phyloP scores from a whole-genome alignment of 2,113 vertebrate species.

The Lepus americanus region DNA sequence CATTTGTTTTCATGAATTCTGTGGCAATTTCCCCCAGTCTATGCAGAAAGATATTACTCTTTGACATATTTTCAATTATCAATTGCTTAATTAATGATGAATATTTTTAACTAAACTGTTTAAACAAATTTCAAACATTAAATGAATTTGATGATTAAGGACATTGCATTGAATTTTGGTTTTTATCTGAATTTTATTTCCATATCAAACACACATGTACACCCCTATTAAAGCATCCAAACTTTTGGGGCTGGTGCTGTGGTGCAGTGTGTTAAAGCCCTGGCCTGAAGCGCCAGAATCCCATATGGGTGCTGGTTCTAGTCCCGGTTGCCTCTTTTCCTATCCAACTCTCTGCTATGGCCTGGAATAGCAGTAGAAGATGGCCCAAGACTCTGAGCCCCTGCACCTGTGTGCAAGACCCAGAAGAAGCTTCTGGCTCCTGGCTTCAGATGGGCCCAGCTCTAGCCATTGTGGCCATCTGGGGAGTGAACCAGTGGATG shows the following conservation, averaged over 20 bases:
- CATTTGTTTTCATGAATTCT: not conserved
- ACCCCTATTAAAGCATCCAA: not conserved
- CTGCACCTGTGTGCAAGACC: too few species aligned
- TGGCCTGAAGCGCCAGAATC: too few species aligned
- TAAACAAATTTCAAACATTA: not conserved
- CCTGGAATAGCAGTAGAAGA: too few species aligned
- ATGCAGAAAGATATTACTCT: not conserved
- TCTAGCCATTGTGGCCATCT: too few species aligned
- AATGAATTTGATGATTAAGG: not conserved
- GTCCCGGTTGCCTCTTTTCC: too few species aligned
- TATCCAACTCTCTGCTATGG: too few species aligned
- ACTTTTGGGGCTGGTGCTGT: not conserved
- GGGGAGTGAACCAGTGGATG: too few species aligned
- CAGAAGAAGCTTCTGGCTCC: too few species aligned
- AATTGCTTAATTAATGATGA: not conserved
- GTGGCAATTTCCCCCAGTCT: not conserved
- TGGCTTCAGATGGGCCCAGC: too few species aligned
- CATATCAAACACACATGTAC: not conserved
- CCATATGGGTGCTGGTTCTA: too few species aligned
- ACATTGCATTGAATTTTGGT: not conserved
- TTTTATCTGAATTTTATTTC: not conserved
- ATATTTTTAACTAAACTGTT: not conserved
- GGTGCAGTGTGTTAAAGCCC: too few species aligned
- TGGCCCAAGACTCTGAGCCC: too few species aligned
- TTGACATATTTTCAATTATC: slow-evolving; percentile 22